Evolutionary conservation across 2,797 vertebrate genomes (phyloP).

Genomic region (Ciconia nigra): DNA sequence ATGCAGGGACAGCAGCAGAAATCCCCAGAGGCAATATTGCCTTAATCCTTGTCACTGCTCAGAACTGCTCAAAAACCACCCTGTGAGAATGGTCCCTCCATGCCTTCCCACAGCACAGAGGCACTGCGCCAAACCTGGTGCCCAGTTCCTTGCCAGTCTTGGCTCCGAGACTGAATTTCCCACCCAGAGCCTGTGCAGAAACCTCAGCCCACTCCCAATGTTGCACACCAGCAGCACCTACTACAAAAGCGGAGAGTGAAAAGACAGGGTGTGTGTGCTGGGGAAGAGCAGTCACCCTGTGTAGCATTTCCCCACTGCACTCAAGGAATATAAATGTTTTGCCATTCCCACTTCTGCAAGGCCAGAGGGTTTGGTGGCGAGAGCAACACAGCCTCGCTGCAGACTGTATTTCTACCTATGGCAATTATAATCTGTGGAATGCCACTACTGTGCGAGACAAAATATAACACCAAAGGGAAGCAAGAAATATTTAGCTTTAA

Average conservation of each 20-base stretch:
- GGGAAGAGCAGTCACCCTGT: not conserved
- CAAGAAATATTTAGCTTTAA: not conserved
- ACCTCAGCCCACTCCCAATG: not conserved
- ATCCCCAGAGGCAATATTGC: not conserved
- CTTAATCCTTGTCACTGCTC: not conserved
- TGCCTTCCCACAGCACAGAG: not conserved
- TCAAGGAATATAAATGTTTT: not conserved
- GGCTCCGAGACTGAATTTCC: not conserved
- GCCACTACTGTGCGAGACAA: not conserved
- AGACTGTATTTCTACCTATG: not conserved
- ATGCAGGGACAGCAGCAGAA: not conserved
- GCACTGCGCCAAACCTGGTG: not conserved
- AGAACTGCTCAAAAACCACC: not conserved
- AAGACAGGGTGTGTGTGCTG: fast-evolving
- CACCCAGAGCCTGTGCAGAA: not conserved
- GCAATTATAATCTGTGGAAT: not conserved
- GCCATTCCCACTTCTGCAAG: not conserved
- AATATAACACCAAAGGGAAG: not conserved
- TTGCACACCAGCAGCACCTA: not conserved
- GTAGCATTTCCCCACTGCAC: not conserved
- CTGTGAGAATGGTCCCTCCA: not conserved
- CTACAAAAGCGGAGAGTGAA: not conserved
- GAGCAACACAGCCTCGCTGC: not conserved
- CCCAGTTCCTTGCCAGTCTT: not conserved
- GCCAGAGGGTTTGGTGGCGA: not conserved